Conservation (phyloP, 2,113 vertebrate species). For the Geococcyx californianus region DNA sequence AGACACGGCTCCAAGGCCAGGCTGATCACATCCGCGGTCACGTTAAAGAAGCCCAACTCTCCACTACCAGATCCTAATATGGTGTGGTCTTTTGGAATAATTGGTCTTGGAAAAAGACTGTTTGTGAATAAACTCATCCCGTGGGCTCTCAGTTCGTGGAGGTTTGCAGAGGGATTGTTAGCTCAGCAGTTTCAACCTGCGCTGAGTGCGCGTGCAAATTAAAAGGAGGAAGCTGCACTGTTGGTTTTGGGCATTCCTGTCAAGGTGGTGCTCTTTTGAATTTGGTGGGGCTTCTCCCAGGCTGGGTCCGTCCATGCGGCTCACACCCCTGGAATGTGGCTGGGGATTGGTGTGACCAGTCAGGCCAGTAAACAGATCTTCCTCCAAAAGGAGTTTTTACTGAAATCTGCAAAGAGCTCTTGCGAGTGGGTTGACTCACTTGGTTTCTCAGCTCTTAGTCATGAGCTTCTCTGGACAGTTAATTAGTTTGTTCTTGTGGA, state of each 20-base stretch:
- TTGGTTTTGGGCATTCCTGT: conserved; percentile 24
- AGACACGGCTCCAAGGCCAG: background rate
- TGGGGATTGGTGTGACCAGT: background rate
- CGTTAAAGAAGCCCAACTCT: background rate
- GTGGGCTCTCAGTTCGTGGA: accelerated
- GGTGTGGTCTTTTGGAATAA: background rate
- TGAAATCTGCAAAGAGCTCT: conserved; percentile 44
- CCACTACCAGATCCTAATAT: background rate
- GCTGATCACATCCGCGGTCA: background rate
- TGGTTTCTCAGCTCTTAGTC: conserved; percentile 51
- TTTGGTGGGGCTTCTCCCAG: background rate
- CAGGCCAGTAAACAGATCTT: conserved; percentile 15
- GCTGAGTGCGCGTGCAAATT: background rate
- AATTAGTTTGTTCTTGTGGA: conserved; percentile 54
- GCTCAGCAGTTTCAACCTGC: background rate
- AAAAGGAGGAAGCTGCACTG: background rate
- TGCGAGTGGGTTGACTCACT: conserved; percentile 44
- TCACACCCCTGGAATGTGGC: conserved; percentile 42
- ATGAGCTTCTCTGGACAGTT: conserved; percentile 53
- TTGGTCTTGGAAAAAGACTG: background rate
- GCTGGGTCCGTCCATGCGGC: background rate
- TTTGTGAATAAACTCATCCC: background rate
- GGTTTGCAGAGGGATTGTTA: background rate
- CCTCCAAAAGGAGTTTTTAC: conserved; percentile 50
- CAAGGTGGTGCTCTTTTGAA: background rate